Evolutionary conservation across 92 coral and sea anemone genomes (phyloP), one percentile per base, ranked within the genome.

Genomic region (Porites lobata): DNA sequence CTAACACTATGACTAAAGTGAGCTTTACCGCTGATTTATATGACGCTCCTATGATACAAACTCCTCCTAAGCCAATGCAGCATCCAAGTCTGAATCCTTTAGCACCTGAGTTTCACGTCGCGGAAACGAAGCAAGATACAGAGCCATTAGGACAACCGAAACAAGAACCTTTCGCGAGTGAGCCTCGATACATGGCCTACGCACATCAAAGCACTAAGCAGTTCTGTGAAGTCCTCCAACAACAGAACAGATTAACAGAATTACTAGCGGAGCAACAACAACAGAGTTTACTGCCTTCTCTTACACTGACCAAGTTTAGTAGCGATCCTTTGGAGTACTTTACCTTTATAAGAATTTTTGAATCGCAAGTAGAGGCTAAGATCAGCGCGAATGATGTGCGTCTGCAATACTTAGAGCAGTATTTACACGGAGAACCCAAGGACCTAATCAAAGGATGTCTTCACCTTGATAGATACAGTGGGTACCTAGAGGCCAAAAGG

Each of bases 401-500:
- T 26, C 62, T 92, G 62, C 85, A 79, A 14, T 88, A 77, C 74
- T 71, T 92, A 57, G 87, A 92, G 17, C 90, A 92, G 69, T 92
- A 88, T 64, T 77, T 88, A 47, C 84, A 88, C 50, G 86, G 83
- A 18, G 84, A 85, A 22, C 92, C 93, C 6, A 92, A 80, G 54
- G 95, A 92, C 74, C 66, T 89, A 0, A 92, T 89, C 18, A 92
- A 89, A 76, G 95, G 93, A 17, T 80, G 90, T 54, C 79, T 79
- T 56, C 85, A 80, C 52, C 87, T 73, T 43, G 93, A 84, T 20
- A 11, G 80, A 7, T 26, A 69, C 11, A 69, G 38, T 4, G 95
- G 93, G 1, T 92, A 92, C 71, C 43, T 63, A 9, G 77, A 54
- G 47, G 89, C 92, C 26, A 88, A 80, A 56, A 91, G 66, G 79